Evolutionary conservation across 2,888 invertebrate genomes (phyloP), one percentile per base, ranked within the genome.

Genomic region (Acronicta psi): DNA sequence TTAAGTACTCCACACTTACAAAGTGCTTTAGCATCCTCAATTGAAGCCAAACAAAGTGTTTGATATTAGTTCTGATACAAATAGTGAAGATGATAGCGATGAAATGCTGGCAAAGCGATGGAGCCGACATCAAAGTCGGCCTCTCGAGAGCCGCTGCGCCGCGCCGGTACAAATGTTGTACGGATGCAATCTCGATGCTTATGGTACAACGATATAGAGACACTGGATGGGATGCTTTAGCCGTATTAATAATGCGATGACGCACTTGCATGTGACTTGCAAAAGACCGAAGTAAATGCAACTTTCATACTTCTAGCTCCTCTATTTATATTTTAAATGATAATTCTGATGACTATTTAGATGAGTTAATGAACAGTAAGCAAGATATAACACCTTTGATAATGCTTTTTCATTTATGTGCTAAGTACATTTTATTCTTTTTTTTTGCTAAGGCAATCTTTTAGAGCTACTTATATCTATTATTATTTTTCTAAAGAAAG

Each of bases 81-180:
- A 52, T 54, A 47, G 34, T n/a, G 34, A n/a, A 34, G 40, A 43
- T 47, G 67, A 66, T 68, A 67, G 51, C 38, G 31, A 20, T 45
- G 47, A 52, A 20, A 37, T 10, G 55, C 53, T 49, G 13, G 63
- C 65, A 55, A 42, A 54, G 54, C 73, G 38, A 52, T 59, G 53
- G 52, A 42, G 49, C 69, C 52, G 69, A 71, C 73, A 73, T 71
- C 70, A 71, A 71, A 71, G 73, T 59, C 73, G 73, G 69, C 56
- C 73, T 60, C 73, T 68, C 53, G 68, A 68, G 73, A 67, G 36
- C 45, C 36, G 45, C 23, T 20, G 34, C 18, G 43, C 11, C 29
- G 29, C 10, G 29, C 29, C 29, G 68, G 67, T 71, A 68, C 68
- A 71, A 71, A 68, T 59, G 67, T 53, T 54, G 68, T 66, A 42